Base-by-base conservation (phyloP, 2,113 vertebrate genomes). In the Phaetusa simplex region DNA sequence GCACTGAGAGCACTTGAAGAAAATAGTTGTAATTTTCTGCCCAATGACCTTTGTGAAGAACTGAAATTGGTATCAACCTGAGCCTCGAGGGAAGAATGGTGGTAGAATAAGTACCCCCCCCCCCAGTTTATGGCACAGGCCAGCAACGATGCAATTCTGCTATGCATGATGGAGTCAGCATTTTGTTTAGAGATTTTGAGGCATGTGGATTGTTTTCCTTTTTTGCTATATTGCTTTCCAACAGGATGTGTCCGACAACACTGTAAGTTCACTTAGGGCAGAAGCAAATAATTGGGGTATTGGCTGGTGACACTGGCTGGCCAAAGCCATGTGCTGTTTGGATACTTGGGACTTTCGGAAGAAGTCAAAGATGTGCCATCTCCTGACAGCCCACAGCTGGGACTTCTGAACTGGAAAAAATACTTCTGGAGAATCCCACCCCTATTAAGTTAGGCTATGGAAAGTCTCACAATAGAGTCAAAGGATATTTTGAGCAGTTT, bases 401-500 rank as follows among this genome's bases (percentile, higher is more conserved):
- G 55, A 27, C 18, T 78, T 67, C 8, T 58, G 34, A 76, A 42
- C 69, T 79, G 69, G 59, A 30, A 65, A 62, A 89, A 84, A 5
- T 34, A 59, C 29, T 59, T 95, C 77, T 82, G 69, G 43, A 72
- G 36, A 76, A 30, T 58, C 50, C 43, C 56, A 11, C 3, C 18
- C 29, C 38, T 0, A 0, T 86, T n/a, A 53, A 64, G 10, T 66
- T 90, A 78, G 47, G 16, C 55, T 26, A 11, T 43, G 47, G 83
- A 74, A 91, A 69, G 42, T 53, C 70, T 88, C 38, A 24, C 22
- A 45, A 9, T 26, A 65, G 69, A 72, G 47, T 43, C 24, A 61
- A 87, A 56, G 40, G 47, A 26, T 92, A 59, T 88, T 94, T 86
- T 88, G 92, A 92, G 80, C 45, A 72, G 45, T 78, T 94, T 21